These are phyloP conservation scores for Drosophila atripex DNA, from an alignment of 2,888 invertebrate species.

Conservation along the genomic window DNA sequence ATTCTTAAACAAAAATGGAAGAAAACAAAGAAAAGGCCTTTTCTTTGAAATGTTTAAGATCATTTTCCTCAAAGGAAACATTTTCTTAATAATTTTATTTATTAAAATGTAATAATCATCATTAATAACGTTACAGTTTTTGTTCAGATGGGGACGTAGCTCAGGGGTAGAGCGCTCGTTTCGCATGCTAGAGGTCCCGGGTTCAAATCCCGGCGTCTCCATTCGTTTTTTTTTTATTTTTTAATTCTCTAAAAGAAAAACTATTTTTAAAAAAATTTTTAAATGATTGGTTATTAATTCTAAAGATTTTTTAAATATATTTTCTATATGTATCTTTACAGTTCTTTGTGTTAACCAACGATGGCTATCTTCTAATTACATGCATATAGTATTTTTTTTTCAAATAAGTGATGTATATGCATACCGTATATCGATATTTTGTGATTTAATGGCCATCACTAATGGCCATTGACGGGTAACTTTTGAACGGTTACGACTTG, in stretches of 20 bases:
- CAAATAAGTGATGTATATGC: neutral
- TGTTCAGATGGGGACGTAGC: neutral
- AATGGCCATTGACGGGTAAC: slow-evolving; percentile 26
- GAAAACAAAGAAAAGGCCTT: neutral
- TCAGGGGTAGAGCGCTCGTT: slow-evolving; percentile 1
- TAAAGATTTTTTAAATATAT: too few species aligned
- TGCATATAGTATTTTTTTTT: too few species aligned
- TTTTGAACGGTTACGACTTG: slow-evolving; percentile 67
- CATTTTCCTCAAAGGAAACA: neutral
- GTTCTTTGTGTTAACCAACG: too few species aligned
- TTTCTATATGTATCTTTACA: neutral
- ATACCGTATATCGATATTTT: neutral
- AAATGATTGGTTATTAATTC: too few species aligned
- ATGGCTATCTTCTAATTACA: too few species aligned
- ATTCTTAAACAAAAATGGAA: neutral
- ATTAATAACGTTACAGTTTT: neutral
- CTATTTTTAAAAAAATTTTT: too few species aligned
- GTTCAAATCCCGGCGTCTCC: slow-evolving; percentile 3
- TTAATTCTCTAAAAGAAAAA: too few species aligned
- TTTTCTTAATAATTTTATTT: neutral
- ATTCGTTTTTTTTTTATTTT: neutral
- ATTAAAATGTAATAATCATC: neutral
- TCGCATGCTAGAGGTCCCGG: neutral
- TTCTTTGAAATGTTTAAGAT: neutral
- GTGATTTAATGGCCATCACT: neutral